Percentiles rank a stretch among this genome's conserved stretches.
phyloP scores from a whole-genome alignment of 2,888 invertebrate genomes.

The Drosophila neotestacea region DNA sequence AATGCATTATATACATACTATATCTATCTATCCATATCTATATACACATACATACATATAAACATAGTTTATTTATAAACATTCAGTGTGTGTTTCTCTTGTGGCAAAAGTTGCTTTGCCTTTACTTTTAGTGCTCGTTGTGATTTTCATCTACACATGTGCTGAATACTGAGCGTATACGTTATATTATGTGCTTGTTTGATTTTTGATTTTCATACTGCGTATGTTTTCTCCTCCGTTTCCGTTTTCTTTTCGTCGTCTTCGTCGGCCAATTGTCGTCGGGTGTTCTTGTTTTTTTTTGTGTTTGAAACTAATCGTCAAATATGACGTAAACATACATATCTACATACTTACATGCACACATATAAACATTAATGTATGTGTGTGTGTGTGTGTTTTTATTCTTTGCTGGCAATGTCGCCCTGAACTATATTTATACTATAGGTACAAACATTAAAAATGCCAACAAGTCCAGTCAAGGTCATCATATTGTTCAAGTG shows the following conservation, averaged over 20 bases:
- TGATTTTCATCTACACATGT: constrained; percentile 53
- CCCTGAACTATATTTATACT: constrained; percentile 73
- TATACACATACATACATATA: constrained; percentile 22
- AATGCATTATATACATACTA: constrained; percentile 47
- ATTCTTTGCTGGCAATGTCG: constrained; percentile 28
- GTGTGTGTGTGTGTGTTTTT: constrained; percentile 4
- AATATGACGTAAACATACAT: constrained; percentile 59
- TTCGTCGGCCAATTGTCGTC: constrained; percentile 48
- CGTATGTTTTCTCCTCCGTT: constrained; percentile 28
- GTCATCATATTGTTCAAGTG: constrained; percentile 44
- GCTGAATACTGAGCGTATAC: constrained; percentile 57
- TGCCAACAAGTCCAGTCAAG: constrained; percentile 68
- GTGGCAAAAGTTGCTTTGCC: constrained; percentile 30
- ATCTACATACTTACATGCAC: constrained; percentile 19
- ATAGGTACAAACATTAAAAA: constrained; percentile 63
- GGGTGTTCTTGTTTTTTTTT: constrained; percentile 50
- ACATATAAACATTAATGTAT: background rate
- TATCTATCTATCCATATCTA: constrained; percentile 39
- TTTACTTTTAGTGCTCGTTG: constrained; percentile 36
- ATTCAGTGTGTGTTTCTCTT: constrained; percentile 38
- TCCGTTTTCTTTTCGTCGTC: constrained; percentile 30
- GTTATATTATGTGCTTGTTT: constrained; percentile 48
- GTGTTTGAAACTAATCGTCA: constrained; percentile 64
- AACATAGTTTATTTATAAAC: constrained; percentile 42
- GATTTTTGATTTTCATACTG: constrained; percentile 35